Evolutionary conservation across 2,888 invertebrate species (phyloP).

Genomic region (Orchestes rusci): DNA sequence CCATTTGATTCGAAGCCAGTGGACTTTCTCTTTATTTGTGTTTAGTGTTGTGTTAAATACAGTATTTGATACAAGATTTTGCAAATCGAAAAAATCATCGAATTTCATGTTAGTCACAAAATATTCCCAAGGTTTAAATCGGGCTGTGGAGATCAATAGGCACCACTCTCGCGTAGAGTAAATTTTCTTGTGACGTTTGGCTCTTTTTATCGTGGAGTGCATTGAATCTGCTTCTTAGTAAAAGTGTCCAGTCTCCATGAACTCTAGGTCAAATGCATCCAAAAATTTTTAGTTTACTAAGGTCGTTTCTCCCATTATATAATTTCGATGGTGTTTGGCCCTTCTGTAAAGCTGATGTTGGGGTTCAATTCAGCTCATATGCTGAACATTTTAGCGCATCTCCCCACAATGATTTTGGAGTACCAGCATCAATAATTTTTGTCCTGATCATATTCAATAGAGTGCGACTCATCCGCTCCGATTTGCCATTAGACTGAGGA

Average conservation of each 20-base stretch:
- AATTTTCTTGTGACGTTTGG: constrained; percentile 9
- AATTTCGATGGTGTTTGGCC: neutral
- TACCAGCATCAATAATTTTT: neutral
- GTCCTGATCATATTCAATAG: neutral
- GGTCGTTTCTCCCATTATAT: neutral
- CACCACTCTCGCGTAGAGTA: constrained; percentile 9
- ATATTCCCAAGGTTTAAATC: constrained; percentile 6
- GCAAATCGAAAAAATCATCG: constrained; percentile 2
- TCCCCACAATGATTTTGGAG: neutral
- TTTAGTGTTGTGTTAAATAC: constrained; percentile 12
- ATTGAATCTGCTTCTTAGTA: constrained; percentile 8
- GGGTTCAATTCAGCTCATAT: neutral
- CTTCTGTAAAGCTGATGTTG: neutral
- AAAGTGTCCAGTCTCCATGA: neutral
- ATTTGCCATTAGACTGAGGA: too few relatives aligned
- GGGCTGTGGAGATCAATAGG: neutral
- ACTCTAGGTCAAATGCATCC: neutral
- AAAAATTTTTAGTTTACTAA: neutral
- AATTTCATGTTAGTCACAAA: constrained; percentile 1
- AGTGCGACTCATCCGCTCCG: too few relatives aligned
- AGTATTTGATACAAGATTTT: constrained; percentile 7
- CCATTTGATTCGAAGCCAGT: constrained; percentile 12
- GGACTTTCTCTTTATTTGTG: constrained; percentile 8
- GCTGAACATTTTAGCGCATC: neutral
- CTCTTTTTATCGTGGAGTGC: constrained; percentile 9